A percentile compares a stretch with the other conserved stretches of the same genome.
Evolutionary conservation across 1,140 invertebrate genomes (phyloP).

Genomic region (Cyclina sinensis): DNA sequence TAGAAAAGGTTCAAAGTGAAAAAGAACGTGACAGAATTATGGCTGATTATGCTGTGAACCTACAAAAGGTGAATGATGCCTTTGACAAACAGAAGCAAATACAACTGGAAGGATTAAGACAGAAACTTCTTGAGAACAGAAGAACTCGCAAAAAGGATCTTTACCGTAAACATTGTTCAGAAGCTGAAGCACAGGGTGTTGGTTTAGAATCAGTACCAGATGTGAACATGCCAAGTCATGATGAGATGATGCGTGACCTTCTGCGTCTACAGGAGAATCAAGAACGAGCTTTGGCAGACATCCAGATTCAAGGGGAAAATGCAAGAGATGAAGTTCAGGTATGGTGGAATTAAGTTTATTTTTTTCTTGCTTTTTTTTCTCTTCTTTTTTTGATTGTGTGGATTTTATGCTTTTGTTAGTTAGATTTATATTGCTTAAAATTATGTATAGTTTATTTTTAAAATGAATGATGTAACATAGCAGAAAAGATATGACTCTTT

Average conservation of each 20-base stretch:
- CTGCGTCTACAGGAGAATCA: slow-evolving; percentile 76
- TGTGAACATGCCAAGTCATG: slow-evolving; percentile 76
- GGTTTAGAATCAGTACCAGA: slow-evolving; percentile 79
- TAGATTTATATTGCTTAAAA: too few species aligned
- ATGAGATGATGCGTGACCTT: slow-evolving; percentile 81
- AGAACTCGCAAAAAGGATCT: slow-evolving; percentile 82
- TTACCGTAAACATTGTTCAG: slow-evolving; percentile 80
- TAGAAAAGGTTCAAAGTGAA: slow-evolving; percentile 77
- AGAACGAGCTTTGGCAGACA: slow-evolving; percentile 78
- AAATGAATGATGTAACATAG: too few species aligned
- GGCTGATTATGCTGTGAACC: slow-evolving; percentile 81
- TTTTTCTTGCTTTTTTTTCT: too few species aligned
- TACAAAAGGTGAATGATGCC: slow-evolving; percentile 80
- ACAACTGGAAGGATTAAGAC: slow-evolving; percentile 76
- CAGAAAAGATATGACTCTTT: too few species aligned
- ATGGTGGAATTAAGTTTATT: too few species aligned
- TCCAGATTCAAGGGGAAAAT: slow-evolving; percentile 68
- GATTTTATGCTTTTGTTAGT: too few species aligned
- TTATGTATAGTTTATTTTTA: too few species aligned
- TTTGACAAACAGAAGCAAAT: slow-evolving; percentile 84
- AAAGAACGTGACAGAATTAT: slow-evolving; percentile 81
- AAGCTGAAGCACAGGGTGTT: slow-evolving; percentile 78
- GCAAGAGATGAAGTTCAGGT: slow-evolving; percentile 63
- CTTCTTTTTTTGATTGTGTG: too few species aligned
- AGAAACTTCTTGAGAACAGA: slow-evolving; percentile 80